A percentile compares a stretch with the other conserved stretches of the same genome.
Conservation (phyloP, 2,113 vertebrate species). For the Plestiodon gilberti region DNA sequence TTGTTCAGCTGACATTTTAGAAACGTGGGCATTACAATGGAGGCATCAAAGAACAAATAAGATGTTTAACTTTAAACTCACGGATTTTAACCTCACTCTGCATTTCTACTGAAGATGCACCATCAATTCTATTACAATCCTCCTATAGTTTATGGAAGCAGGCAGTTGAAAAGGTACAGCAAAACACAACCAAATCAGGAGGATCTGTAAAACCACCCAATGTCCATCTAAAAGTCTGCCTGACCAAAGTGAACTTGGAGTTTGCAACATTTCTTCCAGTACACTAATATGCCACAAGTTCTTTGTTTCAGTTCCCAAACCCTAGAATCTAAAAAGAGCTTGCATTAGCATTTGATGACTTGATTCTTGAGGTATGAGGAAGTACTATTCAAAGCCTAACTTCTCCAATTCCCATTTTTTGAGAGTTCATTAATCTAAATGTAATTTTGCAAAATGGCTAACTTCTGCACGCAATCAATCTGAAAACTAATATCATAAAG, state of each 20-base stretch:
- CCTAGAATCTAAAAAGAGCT: background rate
- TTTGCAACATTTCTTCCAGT: no score
- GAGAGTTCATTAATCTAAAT: background rate
- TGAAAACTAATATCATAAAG: background rate
- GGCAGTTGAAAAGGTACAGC: background rate
- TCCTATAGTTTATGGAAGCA: background rate
- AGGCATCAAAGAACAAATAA: background rate
- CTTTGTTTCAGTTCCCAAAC: background rate
- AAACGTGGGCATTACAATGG: background rate
- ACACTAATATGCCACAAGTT: background rate
- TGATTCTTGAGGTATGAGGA: background rate
- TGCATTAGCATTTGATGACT: background rate
- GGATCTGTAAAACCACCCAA: no score
- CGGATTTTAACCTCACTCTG: background rate
- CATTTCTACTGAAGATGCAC: background rate
- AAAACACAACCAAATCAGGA: background rate
- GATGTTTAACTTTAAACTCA: background rate
- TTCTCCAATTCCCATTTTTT: background rate
- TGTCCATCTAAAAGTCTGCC: background rate
- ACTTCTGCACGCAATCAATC: background rate
- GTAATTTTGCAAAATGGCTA: background rate
- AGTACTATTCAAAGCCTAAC: background rate
- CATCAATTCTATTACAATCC: background rate
- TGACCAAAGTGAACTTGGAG: background rate
- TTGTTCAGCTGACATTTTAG: background rate